Evolutionary conservation across 2,888 invertebrate species (phyloP).

Genomic region (Furcula furcula): DNA sequence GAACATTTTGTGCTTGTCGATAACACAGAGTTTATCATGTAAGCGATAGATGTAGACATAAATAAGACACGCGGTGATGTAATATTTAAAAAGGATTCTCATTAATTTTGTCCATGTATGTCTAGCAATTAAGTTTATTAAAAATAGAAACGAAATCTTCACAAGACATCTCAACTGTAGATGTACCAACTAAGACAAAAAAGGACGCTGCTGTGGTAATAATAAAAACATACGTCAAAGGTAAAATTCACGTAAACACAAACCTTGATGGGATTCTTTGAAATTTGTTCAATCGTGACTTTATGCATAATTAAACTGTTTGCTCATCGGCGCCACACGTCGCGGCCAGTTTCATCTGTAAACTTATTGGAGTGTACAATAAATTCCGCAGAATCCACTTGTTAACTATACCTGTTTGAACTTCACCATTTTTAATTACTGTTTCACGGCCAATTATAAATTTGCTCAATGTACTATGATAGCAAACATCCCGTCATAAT

Average conservation of each 20-base stretch:
- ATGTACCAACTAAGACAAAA: no score
- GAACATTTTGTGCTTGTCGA: slow-evolving; percentile 30
- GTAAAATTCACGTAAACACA: slow-evolving; percentile 14
- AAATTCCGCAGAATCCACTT: slow-evolving; percentile 50
- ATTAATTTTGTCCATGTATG: background rate
- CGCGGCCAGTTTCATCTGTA: slow-evolving; percentile 58
- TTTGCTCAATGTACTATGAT: slow-evolving; percentile 31
- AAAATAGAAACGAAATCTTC: background rate
- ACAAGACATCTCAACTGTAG: no score
- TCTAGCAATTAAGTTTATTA: background rate
- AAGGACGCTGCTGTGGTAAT: no score
- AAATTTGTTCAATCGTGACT: slow-evolving; percentile 65
- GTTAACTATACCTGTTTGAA: slow-evolving; percentile 41
- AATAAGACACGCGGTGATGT: slow-evolving; percentile 20
- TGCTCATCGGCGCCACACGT: slow-evolving; percentile 68
- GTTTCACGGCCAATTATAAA: slow-evolving; percentile 45
- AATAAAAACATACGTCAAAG: slow-evolving; percentile 17
- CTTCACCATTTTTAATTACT: slow-evolving; percentile 40
- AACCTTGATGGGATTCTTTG: slow-evolving; percentile 30
- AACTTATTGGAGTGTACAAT: slow-evolving; percentile 57
- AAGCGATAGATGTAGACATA: slow-evolving; percentile 8
- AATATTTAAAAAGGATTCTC: background rate
- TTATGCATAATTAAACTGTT: slow-evolving; percentile 71
- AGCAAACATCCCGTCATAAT: slow-evolving; percentile 25
- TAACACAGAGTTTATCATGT: slow-evolving; percentile 20